Conservation (phyloP, 2,888 invertebrate genomes). For the Drosophila anceps region DNA sequence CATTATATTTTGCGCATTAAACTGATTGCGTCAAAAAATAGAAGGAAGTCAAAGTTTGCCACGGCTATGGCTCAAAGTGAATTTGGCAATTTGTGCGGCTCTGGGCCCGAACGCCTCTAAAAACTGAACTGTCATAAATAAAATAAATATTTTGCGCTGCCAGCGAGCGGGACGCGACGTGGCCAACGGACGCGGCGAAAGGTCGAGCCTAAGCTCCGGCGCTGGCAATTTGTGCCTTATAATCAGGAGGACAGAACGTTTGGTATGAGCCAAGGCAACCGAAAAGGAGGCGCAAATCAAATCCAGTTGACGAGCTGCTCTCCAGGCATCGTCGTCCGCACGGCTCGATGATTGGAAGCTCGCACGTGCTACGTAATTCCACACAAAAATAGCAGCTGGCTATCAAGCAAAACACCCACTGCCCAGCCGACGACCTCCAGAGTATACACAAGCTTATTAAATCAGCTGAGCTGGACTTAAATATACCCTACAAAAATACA, state of each 20-base stretch:
- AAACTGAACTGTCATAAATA: conserved; percentile 60
- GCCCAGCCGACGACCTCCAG: not conserved
- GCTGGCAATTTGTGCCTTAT: conserved; percentile 52
- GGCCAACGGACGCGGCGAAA: not conserved
- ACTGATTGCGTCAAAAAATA: conserved; percentile 52
- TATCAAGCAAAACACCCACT: conserved; percentile 9
- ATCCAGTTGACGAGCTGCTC: conserved; percentile 58
- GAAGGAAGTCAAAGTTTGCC: conserved; percentile 52
- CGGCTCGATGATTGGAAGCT: conserved; percentile 41
- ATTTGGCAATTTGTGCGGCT: conserved; percentile 43
- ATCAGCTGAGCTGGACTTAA: not conserved
- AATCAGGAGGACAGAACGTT: conserved; percentile 39
- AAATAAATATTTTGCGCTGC: conserved; percentile 56
- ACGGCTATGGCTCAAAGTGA: conserved; percentile 49
- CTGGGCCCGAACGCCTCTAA: conserved; percentile 30
- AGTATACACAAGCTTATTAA: not conserved
- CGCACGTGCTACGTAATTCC: conserved; percentile 58
- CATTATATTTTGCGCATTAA: conserved; percentile 49
- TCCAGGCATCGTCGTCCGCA: conserved; percentile 20
- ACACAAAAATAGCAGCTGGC: conserved; percentile 45
- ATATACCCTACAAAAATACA: conserved; percentile 1
- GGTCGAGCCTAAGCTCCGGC: conserved; percentile 10
- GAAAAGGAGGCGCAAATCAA: conserved; percentile 56
- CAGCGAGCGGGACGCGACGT: conserved; percentile 32
- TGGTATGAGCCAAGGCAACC: conserved; percentile 29